Conservation (phyloP, 1,140 invertebrate species). For the Hirudo medicinalis region DNA sequence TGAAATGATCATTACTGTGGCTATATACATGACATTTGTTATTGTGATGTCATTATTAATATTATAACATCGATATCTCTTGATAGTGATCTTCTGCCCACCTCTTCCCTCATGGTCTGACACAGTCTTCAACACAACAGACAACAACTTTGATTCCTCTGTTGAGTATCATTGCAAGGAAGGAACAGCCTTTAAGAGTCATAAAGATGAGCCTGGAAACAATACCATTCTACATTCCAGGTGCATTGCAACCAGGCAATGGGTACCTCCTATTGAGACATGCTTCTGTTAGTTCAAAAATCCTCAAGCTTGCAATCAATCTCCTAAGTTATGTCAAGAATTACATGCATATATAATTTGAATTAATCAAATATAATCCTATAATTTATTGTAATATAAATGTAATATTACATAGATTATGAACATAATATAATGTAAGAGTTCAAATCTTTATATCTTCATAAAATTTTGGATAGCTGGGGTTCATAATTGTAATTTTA, state of each 20-base stretch:
- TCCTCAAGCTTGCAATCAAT: not conserved
- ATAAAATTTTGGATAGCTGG: not conserved
- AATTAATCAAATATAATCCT: not conserved
- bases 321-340: too few relatives aligned
- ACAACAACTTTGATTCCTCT: slow-evolving; percentile 19
- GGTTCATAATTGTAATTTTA: not conserved
- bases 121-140: slow-evolving; percentile 21
- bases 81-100: slow-evolving; percentile 22
- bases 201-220: slow-evolving; percentile 9
- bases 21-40: not conserved
- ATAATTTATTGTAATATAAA: not conserved
- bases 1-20: not conserved
- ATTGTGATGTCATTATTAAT: too few relatives aligned
- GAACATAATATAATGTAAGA: too few relatives aligned
- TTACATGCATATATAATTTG: too few relatives aligned
- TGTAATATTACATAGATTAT: too few relatives aligned
- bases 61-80: too few relatives aligned
- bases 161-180: slow-evolving; percentile 17
- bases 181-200: slow-evolving; percentile 13
- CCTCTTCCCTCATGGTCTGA: slow-evolving; percentile 20
- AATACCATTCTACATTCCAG: slow-evolving; percentile 6
- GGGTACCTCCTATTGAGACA: slow-evolving; percentile 17
- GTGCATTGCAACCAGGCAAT: slow-evolving; percentile 14
- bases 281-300: slow-evolving; percentile 17
- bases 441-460: not conserved